Conservation (phyloP, 2,888 invertebrate species). For the Monoplex corrugatus region DNA sequence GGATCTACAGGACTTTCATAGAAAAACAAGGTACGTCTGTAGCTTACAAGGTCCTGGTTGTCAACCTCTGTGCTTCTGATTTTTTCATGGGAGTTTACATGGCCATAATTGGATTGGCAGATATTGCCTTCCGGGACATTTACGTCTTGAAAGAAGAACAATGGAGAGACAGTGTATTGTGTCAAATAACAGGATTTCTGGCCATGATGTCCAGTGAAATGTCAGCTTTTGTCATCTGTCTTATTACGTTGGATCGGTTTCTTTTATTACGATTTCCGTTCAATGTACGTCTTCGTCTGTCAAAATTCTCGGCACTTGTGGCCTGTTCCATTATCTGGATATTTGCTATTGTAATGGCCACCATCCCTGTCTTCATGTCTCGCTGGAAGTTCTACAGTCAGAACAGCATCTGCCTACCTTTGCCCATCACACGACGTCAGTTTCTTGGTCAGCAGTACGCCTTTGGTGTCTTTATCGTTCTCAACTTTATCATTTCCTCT, state of each 20-base stretch:
- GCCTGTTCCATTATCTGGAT: conserved; percentile 69
- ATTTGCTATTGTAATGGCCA: conserved; percentile 67
- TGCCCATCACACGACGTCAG: conserved; percentile 77
- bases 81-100: conserved; percentile 67
- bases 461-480: conserved; percentile 75
- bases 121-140: conserved; percentile 62
- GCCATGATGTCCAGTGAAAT: conserved; percentile 84
- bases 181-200: conserved; percentile 65
- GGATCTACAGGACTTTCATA: conserved; percentile 27
- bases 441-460: conserved; percentile 79
- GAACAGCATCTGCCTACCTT: conserved; percentile 77
- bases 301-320: conserved; percentile 61
- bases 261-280: conserved; percentile 85
- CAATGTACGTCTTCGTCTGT: conserved; percentile 76
- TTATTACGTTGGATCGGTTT: conserved; percentile 86
- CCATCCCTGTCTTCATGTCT: conserved; percentile 54
- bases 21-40: background rate
- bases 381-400: conserved; percentile 71
- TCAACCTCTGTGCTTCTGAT: conserved; percentile 53
- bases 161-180: conserved; percentile 65
- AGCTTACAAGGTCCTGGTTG: conserved; percentile 48
- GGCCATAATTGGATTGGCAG: conserved; percentile 64
- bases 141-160: conserved; percentile 63
- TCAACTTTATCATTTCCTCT: conserved; percentile 76
- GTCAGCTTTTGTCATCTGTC: conserved; percentile 85